Conservation (phyloP, 2,113 vertebrate genomes). For the Miniopterus natalensis region DNA sequence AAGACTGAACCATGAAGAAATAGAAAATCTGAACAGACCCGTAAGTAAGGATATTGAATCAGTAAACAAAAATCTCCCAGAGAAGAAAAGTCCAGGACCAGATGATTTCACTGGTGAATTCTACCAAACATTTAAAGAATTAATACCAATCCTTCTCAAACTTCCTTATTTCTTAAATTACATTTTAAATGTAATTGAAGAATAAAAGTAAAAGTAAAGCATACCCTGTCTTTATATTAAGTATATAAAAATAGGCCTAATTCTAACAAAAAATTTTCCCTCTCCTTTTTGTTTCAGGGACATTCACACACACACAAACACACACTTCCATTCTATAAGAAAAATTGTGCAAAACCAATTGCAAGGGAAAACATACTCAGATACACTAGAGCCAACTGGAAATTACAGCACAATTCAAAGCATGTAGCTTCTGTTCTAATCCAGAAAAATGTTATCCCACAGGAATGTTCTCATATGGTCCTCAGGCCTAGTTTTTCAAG, state of each 20-base stretch:
- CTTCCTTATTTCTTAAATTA: neutral
- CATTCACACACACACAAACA: no score
- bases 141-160: neutral
- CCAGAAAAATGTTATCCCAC: neutral
- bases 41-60: no score
- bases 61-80: neutral
- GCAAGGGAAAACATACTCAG: neutral
- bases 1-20: neutral
- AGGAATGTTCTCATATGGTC: neutral
- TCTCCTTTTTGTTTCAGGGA: neutral
- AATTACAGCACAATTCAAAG: neutral
- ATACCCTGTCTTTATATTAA: neutral
- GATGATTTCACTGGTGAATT: neutral
- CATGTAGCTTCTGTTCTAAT: neutral
- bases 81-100: neutral
- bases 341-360: neutral
- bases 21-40: neutral
- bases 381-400: neutral
- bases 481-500: neutral
- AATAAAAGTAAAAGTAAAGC: neutral
- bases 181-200: neutral
- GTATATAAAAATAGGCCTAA: neutral
- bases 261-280: neutral
- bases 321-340: neutral
- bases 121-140: neutral